phyloP scores from a whole-genome alignment of 2,113 vertebrate genomes.

The Felis chaus region DNA sequence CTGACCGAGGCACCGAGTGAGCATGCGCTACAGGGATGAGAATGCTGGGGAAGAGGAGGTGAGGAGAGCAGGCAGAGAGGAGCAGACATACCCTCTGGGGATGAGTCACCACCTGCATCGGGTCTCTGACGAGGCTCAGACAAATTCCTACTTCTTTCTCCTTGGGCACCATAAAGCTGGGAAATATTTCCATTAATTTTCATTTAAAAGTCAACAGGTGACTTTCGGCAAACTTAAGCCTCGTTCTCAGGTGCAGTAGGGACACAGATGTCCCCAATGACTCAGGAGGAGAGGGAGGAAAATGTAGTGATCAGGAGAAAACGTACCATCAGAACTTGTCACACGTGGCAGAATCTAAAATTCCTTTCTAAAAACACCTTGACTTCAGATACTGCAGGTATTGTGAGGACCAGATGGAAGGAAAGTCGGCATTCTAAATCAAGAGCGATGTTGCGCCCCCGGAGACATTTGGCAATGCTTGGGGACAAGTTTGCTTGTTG shows the following conservation, averaged over 20 bases:
- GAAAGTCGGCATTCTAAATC: background rate
- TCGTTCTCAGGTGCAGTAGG: background rate
- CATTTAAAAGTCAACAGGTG: background rate
- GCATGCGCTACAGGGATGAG: background rate
- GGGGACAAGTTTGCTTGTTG: background rate
- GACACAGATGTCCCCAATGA: background rate
- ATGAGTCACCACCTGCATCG: background rate
- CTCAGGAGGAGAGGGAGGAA: background rate
- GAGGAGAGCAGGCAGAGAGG: no score
- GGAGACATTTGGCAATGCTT: background rate
- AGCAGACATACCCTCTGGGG: background rate
- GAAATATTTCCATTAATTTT: background rate
- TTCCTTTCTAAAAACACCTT: background rate
- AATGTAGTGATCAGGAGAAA: background rate
- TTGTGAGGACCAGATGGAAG: background rate
- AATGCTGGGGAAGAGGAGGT: background rate
- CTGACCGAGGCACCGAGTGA: background rate
- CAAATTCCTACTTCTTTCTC: background rate
- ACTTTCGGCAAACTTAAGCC: background rate
- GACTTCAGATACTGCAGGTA: background rate
- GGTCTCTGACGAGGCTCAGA: background rate
- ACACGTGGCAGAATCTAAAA: background rate
- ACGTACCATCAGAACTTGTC: background rate
- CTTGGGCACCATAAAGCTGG: background rate
- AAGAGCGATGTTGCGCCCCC: background rate